These are phyloP conservation scores for Hypothenemus hampei DNA, from an alignment of 1,140 invertebrate species.

Conservation along the genomic window DNA sequence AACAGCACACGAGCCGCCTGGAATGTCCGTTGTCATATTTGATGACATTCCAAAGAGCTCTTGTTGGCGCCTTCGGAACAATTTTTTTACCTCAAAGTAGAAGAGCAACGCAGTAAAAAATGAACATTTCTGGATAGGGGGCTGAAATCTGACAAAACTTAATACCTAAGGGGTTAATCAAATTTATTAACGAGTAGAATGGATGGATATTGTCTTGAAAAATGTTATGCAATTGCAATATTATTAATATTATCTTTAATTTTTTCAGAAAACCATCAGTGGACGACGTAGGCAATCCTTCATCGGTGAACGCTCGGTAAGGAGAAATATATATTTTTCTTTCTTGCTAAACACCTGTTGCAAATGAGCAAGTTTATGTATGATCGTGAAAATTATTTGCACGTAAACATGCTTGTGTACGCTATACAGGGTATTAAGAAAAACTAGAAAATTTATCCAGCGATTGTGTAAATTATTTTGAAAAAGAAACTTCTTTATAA, in stretches of 20 bases:
- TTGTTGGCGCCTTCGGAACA: constrained; percentile 22
- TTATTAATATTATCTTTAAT: constrained; percentile 53
- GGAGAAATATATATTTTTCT: constrained; percentile 41
- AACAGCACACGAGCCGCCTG: constrained; percentile 45
- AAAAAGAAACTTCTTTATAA: background rate
- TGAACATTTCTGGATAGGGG: too few relatives aligned
- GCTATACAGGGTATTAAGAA: too few relatives aligned
- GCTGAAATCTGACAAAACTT: too few relatives aligned
- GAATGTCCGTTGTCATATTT: constrained; percentile 44
- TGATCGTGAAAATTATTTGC: constrained; percentile 23
- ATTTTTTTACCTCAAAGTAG: too few relatives aligned
- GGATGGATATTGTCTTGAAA: too few relatives aligned
- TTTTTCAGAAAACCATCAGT: constrained; percentile 70
- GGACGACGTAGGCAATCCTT: constrained; percentile 63
- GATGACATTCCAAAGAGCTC: constrained; percentile 32
- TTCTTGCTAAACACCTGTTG: constrained; percentile 22
- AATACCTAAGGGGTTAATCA: too few relatives aligned
- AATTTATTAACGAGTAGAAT: too few relatives aligned
- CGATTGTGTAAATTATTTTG: background rate
- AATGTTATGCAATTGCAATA: too few relatives aligned
- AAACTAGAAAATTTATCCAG: too few relatives aligned
- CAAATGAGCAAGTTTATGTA: constrained; percentile 21
- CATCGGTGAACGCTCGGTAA: constrained; percentile 69
- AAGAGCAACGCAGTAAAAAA: too few relatives aligned
- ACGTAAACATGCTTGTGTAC: constrained; percentile 30